These are phyloP conservation scores for Thera obeliscata DNA, from an alignment of 2,888 invertebrate species.

Conservation along the genomic window DNA sequence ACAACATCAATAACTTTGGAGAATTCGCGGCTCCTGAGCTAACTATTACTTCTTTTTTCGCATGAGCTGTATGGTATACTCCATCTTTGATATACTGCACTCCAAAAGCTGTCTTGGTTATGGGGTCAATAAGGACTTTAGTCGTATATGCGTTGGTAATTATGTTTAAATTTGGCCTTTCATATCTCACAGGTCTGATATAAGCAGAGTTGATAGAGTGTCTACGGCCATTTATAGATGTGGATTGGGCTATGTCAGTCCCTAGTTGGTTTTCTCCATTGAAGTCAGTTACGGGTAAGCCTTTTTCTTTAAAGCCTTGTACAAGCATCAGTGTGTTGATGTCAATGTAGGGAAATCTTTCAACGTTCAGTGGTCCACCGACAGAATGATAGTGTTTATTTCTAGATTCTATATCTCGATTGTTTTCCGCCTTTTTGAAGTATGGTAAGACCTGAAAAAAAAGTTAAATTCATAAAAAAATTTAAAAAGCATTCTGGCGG, in stretches of 20 bases:
- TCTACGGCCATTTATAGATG: constrained; percentile 84
- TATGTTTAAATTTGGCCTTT: constrained; percentile 79
- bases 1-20: constrained; percentile 86
- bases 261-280: constrained; percentile 85
- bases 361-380: constrained; percentile 87
- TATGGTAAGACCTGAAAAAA: constrained; percentile 87
- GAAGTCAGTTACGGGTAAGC: constrained; percentile 84
- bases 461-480: too few species aligned
- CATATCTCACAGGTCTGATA: constrained; percentile 86
- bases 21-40: constrained; percentile 86
- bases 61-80: constrained; percentile 68
- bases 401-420: constrained; percentile 81
- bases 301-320: constrained; percentile 86
- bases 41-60: constrained; percentile 86
- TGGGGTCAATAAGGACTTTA: constrained; percentile 85
- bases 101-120: constrained; percentile 76
- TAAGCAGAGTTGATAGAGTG: constrained; percentile 87
- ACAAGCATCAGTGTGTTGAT: constrained; percentile 82
- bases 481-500: too few species aligned
- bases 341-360: constrained; percentile 86
- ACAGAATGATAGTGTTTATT: constrained; percentile 84
- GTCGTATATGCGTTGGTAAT: constrained; percentile 81
- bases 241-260: constrained; percentile 86
- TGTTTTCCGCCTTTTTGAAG: constrained; percentile 88
- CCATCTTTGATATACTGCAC: constrained; percentile 72